A percentile compares a stretch with the other conserved stretches of the same genome.
These are phyloP conservation scores for Periophthalmodon schlosseri DNA, from an alignment of 2,113 vertebrate genomes.

Conservation along the genomic window DNA sequence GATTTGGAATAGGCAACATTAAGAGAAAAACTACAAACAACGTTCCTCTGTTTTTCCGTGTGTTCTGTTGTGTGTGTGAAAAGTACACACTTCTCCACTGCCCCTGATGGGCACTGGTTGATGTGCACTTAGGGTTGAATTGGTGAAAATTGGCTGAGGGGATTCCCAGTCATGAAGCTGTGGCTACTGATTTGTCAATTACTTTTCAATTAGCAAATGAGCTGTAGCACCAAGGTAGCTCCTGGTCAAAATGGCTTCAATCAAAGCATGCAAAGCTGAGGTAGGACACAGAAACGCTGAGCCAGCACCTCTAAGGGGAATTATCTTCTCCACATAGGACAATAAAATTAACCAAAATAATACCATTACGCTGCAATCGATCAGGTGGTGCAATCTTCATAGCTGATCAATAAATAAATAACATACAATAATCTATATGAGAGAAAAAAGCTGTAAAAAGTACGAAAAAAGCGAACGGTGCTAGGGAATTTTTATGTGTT, in stretches of 20 bases:
- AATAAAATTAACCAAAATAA: constrained; percentile 62
- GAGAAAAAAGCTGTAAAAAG: not conserved
- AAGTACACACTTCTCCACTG: constrained; percentile 23
- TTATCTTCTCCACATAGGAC: constrained; percentile 30
- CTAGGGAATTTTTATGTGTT: no score
- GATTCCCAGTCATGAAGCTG: constrained; percentile 58
- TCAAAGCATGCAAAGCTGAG: constrained; percentile 28
- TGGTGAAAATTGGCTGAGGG: constrained; percentile 47
- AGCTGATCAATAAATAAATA: constrained; percentile 20
- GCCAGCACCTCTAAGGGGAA: constrained; percentile 52
- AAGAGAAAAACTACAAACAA: not conserved
- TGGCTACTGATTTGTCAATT: constrained; percentile 60
- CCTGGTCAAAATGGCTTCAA: constrained; percentile 32
- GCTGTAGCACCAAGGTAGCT: constrained; percentile 29
- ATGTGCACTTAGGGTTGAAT: not conserved
- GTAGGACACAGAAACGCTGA: constrained; percentile 49
- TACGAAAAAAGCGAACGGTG: no score
- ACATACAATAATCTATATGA: constrained; percentile 6
- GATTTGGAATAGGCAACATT: no score
- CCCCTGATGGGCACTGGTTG: not conserved
- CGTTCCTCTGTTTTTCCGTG: not conserved
- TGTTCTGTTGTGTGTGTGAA: constrained; percentile 18
- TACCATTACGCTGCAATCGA: constrained; percentile 58
- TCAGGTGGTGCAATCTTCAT: constrained; percentile 21
- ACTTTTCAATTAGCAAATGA: constrained; percentile 73